Conservation (phyloP, 2,888 invertebrate genomes). For the Aphodius sticticus region DNA sequence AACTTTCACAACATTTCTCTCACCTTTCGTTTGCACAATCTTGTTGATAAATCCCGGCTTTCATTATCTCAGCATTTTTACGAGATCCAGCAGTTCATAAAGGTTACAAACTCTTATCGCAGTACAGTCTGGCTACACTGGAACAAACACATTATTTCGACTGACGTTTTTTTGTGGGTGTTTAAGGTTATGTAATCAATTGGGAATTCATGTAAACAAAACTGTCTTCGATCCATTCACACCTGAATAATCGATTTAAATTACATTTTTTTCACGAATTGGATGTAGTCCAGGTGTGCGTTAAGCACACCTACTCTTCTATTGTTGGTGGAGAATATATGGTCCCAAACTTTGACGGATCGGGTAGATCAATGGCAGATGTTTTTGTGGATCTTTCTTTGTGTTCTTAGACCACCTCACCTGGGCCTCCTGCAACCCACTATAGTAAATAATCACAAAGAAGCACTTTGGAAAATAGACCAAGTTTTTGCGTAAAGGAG, state of each 20-base stretch:
- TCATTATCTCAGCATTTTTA: background rate
- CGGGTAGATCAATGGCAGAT: background rate
- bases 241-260: too few relatives aligned
- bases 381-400: background rate
- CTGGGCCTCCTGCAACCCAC: background rate
- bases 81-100: background rate
- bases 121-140: background rate
- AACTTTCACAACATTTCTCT: background rate
- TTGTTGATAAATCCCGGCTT: background rate
- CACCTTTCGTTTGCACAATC: background rate
- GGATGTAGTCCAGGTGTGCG: background rate
- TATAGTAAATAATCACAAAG: background rate
- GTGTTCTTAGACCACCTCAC: background rate
- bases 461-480: too few relatives aligned
- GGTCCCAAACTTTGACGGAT: background rate
- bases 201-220: background rate
- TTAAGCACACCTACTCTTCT: background rate
- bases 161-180: background rate
- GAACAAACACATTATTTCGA: background rate
- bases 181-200: background rate
- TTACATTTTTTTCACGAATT: too few relatives aligned
- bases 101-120: background rate
- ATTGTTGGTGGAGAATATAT: background rate
- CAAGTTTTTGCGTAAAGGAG: too few relatives aligned
- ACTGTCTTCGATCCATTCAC: background rate